Percentiles rank a stretch among this genome's conserved stretches.
Evolutionary conservation across 2,113 vertebrate genomes (phyloP).

Genomic region (Orcinus orca): DNA sequence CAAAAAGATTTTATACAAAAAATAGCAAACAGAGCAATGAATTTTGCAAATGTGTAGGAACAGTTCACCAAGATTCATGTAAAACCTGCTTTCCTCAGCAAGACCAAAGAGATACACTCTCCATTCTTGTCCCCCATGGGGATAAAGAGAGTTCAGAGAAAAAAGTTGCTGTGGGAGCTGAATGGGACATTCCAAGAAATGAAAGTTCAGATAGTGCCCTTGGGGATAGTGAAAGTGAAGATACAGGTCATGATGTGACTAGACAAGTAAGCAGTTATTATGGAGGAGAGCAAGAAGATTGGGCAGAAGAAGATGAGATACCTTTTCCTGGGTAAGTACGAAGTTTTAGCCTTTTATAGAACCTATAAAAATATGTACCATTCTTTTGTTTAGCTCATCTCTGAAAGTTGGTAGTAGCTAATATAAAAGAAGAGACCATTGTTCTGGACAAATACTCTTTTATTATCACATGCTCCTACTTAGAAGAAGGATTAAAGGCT

Average conservation of each 20-base stretch:
- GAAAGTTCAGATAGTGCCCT: constrained; percentile 98
- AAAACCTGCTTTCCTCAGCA: constrained; percentile 89
- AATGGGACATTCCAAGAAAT: constrained; percentile 99
- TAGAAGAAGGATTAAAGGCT: not conserved
- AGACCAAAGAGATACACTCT: constrained; percentile 88
- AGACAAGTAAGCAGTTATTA: constrained; percentile 83
- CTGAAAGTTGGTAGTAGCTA: constrained; percentile 48
- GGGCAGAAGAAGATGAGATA: constrained; percentile 95
- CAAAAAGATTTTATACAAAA: constrained; percentile 79
- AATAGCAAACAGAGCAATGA: constrained; percentile 75
- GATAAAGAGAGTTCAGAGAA: constrained; percentile 87
- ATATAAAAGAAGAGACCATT: constrained; percentile 39
- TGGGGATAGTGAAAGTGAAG: constrained; percentile 98
- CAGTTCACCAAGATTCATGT: constrained; percentile 84
- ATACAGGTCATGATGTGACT: constrained; percentile 85
- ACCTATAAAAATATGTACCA: not conserved
- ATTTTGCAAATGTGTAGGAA: constrained; percentile 84
- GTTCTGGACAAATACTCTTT: not conserved
- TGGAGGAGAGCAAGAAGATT: constrained; percentile 90
- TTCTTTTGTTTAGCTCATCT: constrained; percentile 56
- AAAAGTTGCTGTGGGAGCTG: constrained; percentile 84
- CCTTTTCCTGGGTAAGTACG: constrained; percentile 93
- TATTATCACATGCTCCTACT: not conserved
- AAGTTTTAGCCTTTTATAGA: not conserved
- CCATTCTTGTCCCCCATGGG: constrained; percentile 86